Evolutionary conservation across 2,888 invertebrate species (phyloP).

Genomic region (Drosophila diplacantha): DNA sequence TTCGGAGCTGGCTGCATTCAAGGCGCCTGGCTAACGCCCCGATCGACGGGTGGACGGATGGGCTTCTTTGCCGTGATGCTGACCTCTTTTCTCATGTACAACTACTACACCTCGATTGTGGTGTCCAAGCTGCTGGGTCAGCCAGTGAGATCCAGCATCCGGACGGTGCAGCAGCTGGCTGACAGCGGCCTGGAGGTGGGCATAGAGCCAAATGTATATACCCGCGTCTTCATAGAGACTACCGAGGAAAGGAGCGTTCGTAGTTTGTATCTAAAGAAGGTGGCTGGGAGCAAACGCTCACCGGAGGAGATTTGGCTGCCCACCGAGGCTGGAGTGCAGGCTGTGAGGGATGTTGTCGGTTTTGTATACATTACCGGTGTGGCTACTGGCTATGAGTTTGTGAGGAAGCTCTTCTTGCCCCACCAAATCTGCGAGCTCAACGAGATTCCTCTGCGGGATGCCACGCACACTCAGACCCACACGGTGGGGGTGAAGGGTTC

Average conservation of each 20-base stretch:
- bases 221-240: constrained; percentile 62
- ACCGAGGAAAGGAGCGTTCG: constrained; percentile 56
- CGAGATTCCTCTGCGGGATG: constrained; percentile 68
- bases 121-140: constrained; percentile 81
- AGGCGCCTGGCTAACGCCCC: constrained; percentile 78
- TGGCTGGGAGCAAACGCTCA: constrained; percentile 50
- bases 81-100: constrained; percentile 79
- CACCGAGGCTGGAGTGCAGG: constrained; percentile 63
- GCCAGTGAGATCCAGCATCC: constrained; percentile 79
- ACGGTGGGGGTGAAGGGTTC: constrained; percentile 61
- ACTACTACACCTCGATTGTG: constrained; percentile 82
- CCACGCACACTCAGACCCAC: constrained; percentile 52
- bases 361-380: constrained; percentile 73
- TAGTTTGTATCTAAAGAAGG: constrained; percentile 61
- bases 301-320: constrained; percentile 58
- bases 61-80: constrained; percentile 68
- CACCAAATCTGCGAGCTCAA: constrained; percentile 76
- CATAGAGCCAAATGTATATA: constrained; percentile 78
- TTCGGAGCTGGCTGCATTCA: constrained; percentile 79
- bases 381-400: constrained; percentile 60
- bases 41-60: constrained; percentile 77
- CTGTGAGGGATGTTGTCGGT: constrained; percentile 64
- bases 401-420: constrained; percentile 66
- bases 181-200: constrained; percentile 79
- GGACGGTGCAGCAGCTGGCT: constrained; percentile 79